phyloP scores from a whole-genome alignment of 2,888 invertebrate genomes.

The Heterodera filipjevi region DNA sequence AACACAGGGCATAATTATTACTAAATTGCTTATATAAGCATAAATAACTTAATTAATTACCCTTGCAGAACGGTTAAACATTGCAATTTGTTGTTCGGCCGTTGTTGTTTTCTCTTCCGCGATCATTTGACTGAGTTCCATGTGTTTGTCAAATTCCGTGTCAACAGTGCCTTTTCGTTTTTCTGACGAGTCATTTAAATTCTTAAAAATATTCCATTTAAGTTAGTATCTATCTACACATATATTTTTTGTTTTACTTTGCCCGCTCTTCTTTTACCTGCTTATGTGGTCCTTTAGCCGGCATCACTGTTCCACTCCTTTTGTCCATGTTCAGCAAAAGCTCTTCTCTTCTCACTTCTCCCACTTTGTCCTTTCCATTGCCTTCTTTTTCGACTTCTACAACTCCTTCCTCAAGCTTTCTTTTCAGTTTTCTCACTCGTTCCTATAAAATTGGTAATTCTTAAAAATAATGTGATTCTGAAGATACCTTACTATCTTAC shows the following conservation, averaged over 20 bases:
- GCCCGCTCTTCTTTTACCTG: neutral
- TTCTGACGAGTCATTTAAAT: neutral
- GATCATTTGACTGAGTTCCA: conserved; percentile 65
- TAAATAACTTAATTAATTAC: too few species aligned
- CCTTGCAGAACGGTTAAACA: conserved; percentile 70
- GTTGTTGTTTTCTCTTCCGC: conserved; percentile 78
- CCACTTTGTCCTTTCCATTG: neutral
- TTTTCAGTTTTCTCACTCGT: conserved; percentile 76
- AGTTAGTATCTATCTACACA: too few species aligned
- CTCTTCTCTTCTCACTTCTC: conserved; percentile 18
- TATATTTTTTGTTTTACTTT: too few species aligned
- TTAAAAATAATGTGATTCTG: too few species aligned
- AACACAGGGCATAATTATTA: too few species aligned
- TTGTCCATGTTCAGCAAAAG: conserved; percentile 46
- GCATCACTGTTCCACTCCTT: conserved; percentile 41
- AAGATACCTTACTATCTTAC: conserved; percentile 65
- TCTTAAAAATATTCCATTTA: too few species aligned
- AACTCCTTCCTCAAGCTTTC: conserved; percentile 78
- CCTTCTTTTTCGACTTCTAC: conserved; percentile 34
- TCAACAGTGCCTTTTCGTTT: conserved; percentile 42
- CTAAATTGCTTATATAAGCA: too few species aligned
- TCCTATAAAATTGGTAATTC: conserved; percentile 67
- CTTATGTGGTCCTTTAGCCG: conserved; percentile 28
- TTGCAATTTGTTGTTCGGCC: conserved; percentile 79
- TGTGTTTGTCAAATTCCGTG: conserved; percentile 49